Base-by-base conservation (phyloP, 2,888 invertebrate species). In the Scelioninae gen. 1 region DNA sequence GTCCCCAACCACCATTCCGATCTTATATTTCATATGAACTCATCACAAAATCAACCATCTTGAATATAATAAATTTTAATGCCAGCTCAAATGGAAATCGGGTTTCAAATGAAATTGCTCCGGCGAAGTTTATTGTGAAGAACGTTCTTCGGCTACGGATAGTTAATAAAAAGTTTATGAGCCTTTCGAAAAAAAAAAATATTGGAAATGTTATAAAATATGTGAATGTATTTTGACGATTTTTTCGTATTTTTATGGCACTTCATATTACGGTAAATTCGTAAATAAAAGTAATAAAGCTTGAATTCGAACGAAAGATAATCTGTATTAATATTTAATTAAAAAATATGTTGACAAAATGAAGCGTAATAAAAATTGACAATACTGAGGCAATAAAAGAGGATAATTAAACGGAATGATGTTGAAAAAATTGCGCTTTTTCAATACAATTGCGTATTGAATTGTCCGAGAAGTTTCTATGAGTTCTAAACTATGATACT, bases 11-110 rank as follows among this genome's bases (percentile, higher is more conserved):
- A 34, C 40, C 47, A 34, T 29, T 71, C 58, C 38, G 32, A 34
- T 65, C 71, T 79, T 65, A 79, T 79, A 71, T 65, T 79, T 79
- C 71, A 58, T 69, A 66, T 29, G 29, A 71, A 63, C 71, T 49
- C 71, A 51, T 71, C 71, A 58, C 38, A 43, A 49, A 29, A 40
- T 56, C 77, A 69, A 69, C 49, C 31, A 51, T 62, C 38, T 62
- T 55, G 62, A 62, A 69, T 69, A 53, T 55, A 45, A 77, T 77
- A 60, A 51, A 77, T 62, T 66, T 76, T 34, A 53, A 74, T 31
- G 56, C 38, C 51, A 13, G 34, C 38, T 23, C 45, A 8, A 6
- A 60, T 15, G 56, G 51, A 34, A 56, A 69, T 56, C n/a, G 13
- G 29, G 29, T 56, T 68, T 68, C 15, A 11, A 40, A 55, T 55